Conservation (phyloP, 2,888 invertebrate species). For the Andrena flavipes region DNA sequence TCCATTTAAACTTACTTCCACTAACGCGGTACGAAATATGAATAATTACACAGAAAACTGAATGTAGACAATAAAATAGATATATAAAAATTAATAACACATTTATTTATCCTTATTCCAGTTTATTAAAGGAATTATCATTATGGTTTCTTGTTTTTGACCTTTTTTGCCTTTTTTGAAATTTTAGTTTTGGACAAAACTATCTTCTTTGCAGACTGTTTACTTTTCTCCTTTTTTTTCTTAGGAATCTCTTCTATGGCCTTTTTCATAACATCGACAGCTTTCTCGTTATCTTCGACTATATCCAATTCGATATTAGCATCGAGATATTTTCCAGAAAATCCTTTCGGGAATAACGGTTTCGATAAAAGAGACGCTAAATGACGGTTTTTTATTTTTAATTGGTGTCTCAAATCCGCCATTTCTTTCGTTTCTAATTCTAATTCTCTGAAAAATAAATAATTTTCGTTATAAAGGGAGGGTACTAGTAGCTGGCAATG, state of each 20-base stretch:
- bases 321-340: constrained; percentile 88
- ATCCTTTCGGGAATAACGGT: constrained; percentile 89
- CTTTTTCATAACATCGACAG: constrained; percentile 87
- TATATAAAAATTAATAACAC: constrained; percentile 23
- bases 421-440: constrained; percentile 80
- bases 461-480: not conserved
- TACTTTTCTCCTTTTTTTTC: constrained; percentile 49
- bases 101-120: constrained; percentile 17
- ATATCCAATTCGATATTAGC: constrained; percentile 79
- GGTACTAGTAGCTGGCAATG: not conserved
- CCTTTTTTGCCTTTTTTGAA: constrained; percentile 27
- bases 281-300: constrained; percentile 81
- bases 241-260: constrained; percentile 71
- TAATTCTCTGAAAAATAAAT: constrained; percentile 71
- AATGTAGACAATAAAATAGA: constrained; percentile 45
- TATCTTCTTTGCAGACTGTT: constrained; percentile 29
- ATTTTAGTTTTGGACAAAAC: constrained; percentile 26
- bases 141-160: constrained; percentile 45
- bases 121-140: constrained; percentile 7
- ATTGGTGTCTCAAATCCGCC: constrained; percentile 85
- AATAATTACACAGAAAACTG: constrained; percentile 8
- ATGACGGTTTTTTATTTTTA: constrained; percentile 86
- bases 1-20: constrained; percentile 13
- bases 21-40: not conserved
- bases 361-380: constrained; percentile 86